These are phyloP conservation scores for Plecotus auritus DNA, from an alignment of 2,113 vertebrate genomes.

Conservation along the genomic window DNA sequence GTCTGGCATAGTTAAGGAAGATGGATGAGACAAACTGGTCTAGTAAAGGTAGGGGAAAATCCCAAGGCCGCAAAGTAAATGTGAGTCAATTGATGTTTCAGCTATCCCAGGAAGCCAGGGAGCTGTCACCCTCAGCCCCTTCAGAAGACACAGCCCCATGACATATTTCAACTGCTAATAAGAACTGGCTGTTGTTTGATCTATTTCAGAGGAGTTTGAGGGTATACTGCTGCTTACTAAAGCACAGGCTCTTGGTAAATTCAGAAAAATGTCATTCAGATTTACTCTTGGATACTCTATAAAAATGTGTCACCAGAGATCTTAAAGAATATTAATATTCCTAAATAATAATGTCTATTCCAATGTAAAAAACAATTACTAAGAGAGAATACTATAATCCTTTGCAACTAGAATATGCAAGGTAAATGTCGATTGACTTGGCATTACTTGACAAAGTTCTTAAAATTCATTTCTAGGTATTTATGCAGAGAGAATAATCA, in stretches of 20 bases:
- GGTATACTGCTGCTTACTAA: background rate
- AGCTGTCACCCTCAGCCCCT: background rate
- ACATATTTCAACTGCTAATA: background rate
- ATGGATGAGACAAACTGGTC: background rate
- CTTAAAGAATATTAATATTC: background rate
- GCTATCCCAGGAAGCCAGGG: background rate
- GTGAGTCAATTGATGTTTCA: background rate
- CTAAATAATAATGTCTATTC: background rate
- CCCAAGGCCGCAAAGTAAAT: conserved; percentile 31
- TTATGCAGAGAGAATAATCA: background rate
- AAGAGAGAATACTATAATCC: background rate
- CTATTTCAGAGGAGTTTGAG: background rate
- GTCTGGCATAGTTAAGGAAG: conserved; percentile 15
- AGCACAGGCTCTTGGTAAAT: conserved; percentile 5
- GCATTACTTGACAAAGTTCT: background rate
- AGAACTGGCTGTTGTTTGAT: background rate
- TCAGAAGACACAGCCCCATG: background rate
- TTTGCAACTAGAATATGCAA: background rate
- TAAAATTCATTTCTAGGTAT: conserved; percentile 24
- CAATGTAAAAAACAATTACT: background rate
- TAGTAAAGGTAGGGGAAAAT: background rate
- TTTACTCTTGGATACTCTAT: background rate
- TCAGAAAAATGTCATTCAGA: background rate
- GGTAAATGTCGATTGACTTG: background rate
- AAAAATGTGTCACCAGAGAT: background rate